Conservation (phyloP, 2,888 invertebrate genomes). For the Euzetes globulus region DNA sequence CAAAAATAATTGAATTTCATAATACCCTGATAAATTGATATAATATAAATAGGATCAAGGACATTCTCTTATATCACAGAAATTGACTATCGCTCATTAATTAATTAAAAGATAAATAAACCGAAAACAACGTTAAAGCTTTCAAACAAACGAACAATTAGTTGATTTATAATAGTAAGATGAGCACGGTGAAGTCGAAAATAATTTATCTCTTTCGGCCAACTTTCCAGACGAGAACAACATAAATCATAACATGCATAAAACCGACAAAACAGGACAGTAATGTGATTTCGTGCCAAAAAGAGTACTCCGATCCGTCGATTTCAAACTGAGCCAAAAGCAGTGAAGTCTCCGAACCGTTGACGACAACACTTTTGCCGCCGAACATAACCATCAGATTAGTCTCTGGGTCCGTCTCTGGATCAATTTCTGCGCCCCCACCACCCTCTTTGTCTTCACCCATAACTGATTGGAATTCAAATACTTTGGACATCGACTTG, state of each 20-base stretch:
- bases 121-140: too few species aligned
- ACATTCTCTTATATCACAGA: too few species aligned
- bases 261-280: not conserved
- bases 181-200: not conserved
- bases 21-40: too few species aligned
- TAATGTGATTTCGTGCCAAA: slow-evolving; percentile 25
- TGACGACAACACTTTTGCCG: not conserved
- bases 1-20: too few species aligned
- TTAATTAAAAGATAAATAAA: too few species aligned
- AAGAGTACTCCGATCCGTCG: not conserved
- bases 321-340: slow-evolving; percentile 27
- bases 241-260: not conserved
- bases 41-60: too few species aligned
- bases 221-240: not conserved
- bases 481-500: not conserved
- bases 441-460: not conserved
- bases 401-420: slow-evolving; percentile 6
- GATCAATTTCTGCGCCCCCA: not conserved
- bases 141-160: too few species aligned
- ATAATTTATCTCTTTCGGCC: not conserved
- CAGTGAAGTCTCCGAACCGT: not conserved
- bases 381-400: slow-evolving; percentile 30
- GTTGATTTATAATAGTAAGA: too few species aligned
- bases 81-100: too few species aligned
- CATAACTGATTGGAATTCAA: slow-evolving; percentile 21